These are phyloP conservation scores for Pissodes strobi DNA, from an alignment of 1,140 invertebrate species.

Conservation along the genomic window DNA sequence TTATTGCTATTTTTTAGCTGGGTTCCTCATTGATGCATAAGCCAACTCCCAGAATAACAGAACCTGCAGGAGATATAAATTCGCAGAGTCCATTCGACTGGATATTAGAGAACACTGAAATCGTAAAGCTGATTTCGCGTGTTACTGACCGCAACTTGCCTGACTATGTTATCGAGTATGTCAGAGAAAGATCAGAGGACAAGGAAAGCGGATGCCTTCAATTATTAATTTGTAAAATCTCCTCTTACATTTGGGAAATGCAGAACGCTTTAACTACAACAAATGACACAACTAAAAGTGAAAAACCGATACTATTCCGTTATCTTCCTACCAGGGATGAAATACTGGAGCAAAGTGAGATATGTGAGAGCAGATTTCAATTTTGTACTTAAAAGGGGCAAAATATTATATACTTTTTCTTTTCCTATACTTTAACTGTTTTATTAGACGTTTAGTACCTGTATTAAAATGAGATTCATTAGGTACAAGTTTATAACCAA, in stretches of 20 bases:
- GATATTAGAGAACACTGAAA: constrained; percentile 57
- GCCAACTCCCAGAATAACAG: constrained; percentile 44
- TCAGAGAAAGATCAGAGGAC: constrained; percentile 57
- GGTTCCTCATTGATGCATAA: constrained; percentile 3
- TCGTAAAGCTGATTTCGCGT: constrained; percentile 61
- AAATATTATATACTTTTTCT: too few relatives aligned
- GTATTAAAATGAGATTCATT: too few relatives aligned
- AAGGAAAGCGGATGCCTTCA: constrained; percentile 71
- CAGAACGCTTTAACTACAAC: constrained; percentile 61
- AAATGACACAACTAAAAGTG: constrained; percentile 52
- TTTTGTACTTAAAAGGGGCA: constrained; percentile 34
- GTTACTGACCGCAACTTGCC: constrained; percentile 66
- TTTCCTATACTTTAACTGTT: too few relatives aligned
- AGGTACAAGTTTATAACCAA: too few relatives aligned
- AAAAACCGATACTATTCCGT: constrained; percentile 59
- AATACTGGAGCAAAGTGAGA: constrained; percentile 65
- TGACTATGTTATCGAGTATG: constrained; percentile 64
- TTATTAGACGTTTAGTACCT: too few relatives aligned
- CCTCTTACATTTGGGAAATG: constrained; percentile 74
- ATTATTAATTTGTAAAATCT: constrained; percentile 75
- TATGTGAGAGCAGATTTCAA: constrained; percentile 68
- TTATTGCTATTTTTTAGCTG: constrained; percentile 3
- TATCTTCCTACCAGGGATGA: constrained; percentile 67
- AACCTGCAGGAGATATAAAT: constrained; percentile 42
- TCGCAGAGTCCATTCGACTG: constrained; percentile 58